Base-by-base conservation (phyloP, 2,113 vertebrate species). In the Oreochromis aureus region DNA sequence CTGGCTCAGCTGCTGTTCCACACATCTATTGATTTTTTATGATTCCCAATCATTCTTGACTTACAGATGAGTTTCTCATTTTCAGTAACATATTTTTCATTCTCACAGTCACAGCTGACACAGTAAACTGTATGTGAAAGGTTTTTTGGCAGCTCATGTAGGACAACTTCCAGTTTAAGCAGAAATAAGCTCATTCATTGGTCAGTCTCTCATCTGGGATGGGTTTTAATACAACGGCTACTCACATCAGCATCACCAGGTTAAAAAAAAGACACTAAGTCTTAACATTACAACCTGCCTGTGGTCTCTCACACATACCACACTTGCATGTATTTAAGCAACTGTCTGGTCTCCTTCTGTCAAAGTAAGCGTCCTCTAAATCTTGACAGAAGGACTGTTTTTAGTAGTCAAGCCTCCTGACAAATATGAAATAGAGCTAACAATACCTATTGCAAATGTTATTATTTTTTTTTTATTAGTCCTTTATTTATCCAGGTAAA, bases 31-130 rank as follows among this genome's bases (percentile, higher is more conserved):
- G 24, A 5, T 32, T 51, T 32, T 19, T 51, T 1, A 12, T 12
- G 46, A 32, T 78, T 0, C 11, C 10, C 18, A 51, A 19, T 32
- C 12, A 78, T 51, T 51, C 0, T 0, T 19, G 0, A 30, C 44
- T 46, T 51, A 5, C 24, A 51, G 15, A 78, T 19, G 44, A 48
- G 24, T 78, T 51, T 12, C 44, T 78, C 3, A 12, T 13, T 78
- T 12, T 32, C 44, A 51, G 10, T 12, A 32, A 30, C 44, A 19
- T 32, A 10, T 19, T 30, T 78, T 32, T 78, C 46, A 30, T 51
- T 46, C 16, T 13, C 44, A 51, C 8, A 78, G 44, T 76, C 41
- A 76, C 69, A 76, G 69, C 41, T 51, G 16, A 51, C 71, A 78
- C 24, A 78, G 15, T 12, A 51, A 51, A 78, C 1, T 51, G 41